A percentile compares a stretch with the other conserved stretches of the same genome.
phyloP scores from a whole-genome alignment of 2,888 invertebrate genomes.

The Scaptodrosophila latifasciaeformis region DNA sequence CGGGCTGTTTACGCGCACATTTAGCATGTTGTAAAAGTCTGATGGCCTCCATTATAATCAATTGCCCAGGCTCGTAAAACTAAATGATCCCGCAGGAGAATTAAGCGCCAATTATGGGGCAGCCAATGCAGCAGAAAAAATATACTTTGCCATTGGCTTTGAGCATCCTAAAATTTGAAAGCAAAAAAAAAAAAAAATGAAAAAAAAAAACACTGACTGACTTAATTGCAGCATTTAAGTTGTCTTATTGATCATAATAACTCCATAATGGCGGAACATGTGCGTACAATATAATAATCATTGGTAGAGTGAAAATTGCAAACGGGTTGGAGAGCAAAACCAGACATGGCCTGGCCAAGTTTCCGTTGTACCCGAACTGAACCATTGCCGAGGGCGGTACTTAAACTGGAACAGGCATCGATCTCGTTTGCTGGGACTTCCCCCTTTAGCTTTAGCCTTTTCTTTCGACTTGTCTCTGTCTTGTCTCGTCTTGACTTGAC shows the following conservation, averaged over 20 bases:
- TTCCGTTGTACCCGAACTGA: neutral
- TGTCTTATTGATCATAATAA: slow-evolving; percentile 76
- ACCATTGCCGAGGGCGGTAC: neutral
- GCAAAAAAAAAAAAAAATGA: slow-evolving; percentile 2
- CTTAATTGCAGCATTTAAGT: slow-evolving; percentile 75
- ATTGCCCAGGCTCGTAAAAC: slow-evolving; percentile 75
- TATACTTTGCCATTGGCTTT: slow-evolving; percentile 48
- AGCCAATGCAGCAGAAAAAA: slow-evolving; percentile 31
- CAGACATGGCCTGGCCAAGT: slow-evolving; percentile 8
- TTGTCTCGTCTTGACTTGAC: neutral
- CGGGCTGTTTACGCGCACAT: slow-evolving; percentile 68
- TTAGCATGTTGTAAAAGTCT: slow-evolving; percentile 74
- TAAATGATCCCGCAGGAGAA: slow-evolving; percentile 75
- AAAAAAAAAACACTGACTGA: slow-evolving; percentile 46
- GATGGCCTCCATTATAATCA: slow-evolving; percentile 75
- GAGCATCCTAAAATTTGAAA: slow-evolving; percentile 54
- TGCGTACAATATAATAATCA: slow-evolving; percentile 71
- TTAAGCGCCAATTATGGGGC: slow-evolving; percentile 74
- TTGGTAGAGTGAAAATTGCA: slow-evolving; percentile 60
- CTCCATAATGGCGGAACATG: slow-evolving; percentile 76
- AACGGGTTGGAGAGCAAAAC: slow-evolving; percentile 47
- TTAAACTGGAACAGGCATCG: slow-evolving; percentile 49
- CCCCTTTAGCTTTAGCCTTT: slow-evolving; percentile 10
- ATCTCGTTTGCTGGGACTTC: slow-evolving; percentile 5
- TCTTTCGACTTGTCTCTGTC: neutral